Percentiles rank a stretch among this genome's conserved stretches.
phyloP scores from a whole-genome alignment of 2,888 invertebrate genomes.

The Drosophila setosimentum region DNA sequence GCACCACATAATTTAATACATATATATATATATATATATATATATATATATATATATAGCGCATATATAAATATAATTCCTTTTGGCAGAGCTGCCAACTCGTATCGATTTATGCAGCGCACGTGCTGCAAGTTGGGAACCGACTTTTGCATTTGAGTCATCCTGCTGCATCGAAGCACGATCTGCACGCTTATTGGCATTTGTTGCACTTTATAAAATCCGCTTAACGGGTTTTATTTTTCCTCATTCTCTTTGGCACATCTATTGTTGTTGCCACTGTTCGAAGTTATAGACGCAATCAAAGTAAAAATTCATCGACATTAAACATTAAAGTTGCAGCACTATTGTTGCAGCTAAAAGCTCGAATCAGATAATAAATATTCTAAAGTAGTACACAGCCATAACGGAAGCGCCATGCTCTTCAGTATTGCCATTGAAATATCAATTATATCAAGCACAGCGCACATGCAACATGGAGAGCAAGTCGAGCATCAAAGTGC shows the following conservation, averaged over 20 bases:
- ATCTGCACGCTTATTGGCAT: slow-evolving; percentile 69
- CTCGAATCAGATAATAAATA: not conserved
- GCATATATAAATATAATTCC: slow-evolving; percentile 66
- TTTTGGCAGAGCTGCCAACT: slow-evolving; percentile 11
- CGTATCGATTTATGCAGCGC: slow-evolving; percentile 55
- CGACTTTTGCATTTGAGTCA: slow-evolving; percentile 30
- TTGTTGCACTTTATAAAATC: slow-evolving; percentile 80
- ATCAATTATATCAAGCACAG: slow-evolving; percentile 65
- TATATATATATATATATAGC: slow-evolving; percentile 59
- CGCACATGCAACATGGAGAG: slow-evolving; percentile 45
- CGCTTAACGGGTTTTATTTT: slow-evolving; percentile 65
- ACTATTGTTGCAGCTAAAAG: slow-evolving; percentile 18
- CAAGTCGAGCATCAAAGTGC: slow-evolving; percentile 64
- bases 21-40: slow-evolving; percentile 66
- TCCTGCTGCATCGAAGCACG: slow-evolving; percentile 51
- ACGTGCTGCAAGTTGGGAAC: slow-evolving; percentile 38
- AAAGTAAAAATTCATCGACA: slow-evolving; percentile 64
- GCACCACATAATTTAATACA: slow-evolving; percentile 53
- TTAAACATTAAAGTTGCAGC: slow-evolving; percentile 53
- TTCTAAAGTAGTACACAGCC: not conserved
- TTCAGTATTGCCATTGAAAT: slow-evolving; percentile 57
- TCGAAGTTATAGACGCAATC: slow-evolving; percentile 58
- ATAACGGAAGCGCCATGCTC: slow-evolving; percentile 8
- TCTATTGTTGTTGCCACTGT: not conserved
- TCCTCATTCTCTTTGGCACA: not conserved